Evolutionary conservation across 1,140 invertebrate genomes (phyloP).

Genomic region (Sarcophaga bullata): DNA sequence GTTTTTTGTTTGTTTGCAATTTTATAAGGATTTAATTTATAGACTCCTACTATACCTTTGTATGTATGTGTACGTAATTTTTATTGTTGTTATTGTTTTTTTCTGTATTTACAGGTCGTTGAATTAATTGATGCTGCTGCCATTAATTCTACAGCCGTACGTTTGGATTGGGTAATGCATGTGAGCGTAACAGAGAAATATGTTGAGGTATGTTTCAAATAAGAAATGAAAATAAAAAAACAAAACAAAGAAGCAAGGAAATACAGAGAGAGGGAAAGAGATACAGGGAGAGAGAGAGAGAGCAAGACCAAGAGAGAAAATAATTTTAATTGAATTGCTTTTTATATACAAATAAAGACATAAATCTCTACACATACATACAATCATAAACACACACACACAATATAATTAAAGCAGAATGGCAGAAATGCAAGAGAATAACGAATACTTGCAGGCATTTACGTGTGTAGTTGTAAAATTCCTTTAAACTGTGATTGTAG

Average conservation of each 20-base stretch:
- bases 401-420: too few relatives aligned
- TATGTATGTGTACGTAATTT: neutral
- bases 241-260: neutral
- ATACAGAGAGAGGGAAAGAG: too few relatives aligned
- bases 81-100: conserved; percentile 16
- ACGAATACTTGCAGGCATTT: too few relatives aligned
- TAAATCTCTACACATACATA: too few relatives aligned
- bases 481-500: too few relatives aligned
- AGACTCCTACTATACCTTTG: neutral
- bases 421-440: too few relatives aligned
- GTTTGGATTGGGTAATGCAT: conserved; percentile 84
- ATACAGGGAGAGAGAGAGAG: too few relatives aligned
- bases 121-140: conserved; percentile 82
- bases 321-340: too few relatives aligned
- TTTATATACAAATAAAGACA: too few relatives aligned
- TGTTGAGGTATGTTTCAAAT: conserved; percentile 56
- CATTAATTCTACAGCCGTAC: conserved; percentile 83
- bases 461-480: too few relatives aligned
- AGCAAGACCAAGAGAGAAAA: too few relatives aligned
- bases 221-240: neutral
- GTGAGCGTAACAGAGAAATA: conserved; percentile 61
- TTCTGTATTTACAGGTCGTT: conserved; percentile 70
- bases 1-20: neutral
- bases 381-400: too few relatives aligned
- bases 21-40: neutral